Percentiles rank a stretch among this genome's conserved stretches.
These are phyloP conservation scores for Macrotis lagotis DNA, from an alignment of 2,113 vertebrate genomes.

Conservation along the genomic window DNA sequence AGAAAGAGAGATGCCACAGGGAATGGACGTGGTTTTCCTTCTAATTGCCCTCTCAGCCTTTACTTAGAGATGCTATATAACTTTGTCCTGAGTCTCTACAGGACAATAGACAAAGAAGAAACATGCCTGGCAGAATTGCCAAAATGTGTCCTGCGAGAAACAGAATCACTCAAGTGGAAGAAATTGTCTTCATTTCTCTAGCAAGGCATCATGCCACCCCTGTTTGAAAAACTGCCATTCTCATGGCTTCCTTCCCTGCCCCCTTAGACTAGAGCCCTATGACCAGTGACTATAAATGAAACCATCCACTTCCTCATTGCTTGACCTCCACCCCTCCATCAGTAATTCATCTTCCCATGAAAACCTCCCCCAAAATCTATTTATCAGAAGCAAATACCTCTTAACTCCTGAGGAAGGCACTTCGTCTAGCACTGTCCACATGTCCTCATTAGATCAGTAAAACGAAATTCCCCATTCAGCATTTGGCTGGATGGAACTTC, in stretches of 20 bases:
- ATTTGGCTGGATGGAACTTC: not conserved
- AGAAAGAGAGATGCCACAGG: conserved; percentile 39
- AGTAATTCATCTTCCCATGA: not conserved
- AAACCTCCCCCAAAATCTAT: not conserved
- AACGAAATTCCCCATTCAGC: not conserved
- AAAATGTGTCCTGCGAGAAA: not conserved
- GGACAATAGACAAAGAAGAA: not conserved
- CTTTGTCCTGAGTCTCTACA: not conserved
- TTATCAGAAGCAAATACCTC: not conserved
- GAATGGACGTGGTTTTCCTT: conserved; percentile 26
- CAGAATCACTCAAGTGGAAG: not conserved
- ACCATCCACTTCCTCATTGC: not conserved
- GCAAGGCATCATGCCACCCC: not conserved
- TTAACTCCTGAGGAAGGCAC: not conserved
- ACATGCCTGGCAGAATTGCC: not conserved
- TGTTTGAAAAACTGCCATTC: not conserved
- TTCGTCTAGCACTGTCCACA: not conserved
- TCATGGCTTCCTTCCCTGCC: not conserved
- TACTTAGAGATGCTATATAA: not conserved
- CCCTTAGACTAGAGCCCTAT: conserved; percentile 2
- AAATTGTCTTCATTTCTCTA: not conserved
- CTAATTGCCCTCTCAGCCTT: not conserved
- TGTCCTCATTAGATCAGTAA: not conserved
- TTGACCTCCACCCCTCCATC: conserved; percentile 21
- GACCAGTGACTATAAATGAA: not conserved